Percentiles rank a stretch among this genome's conserved stretches.
Evolutionary conservation across 1,140 invertebrate species (phyloP).

Genomic region (Nasonia vitripennis): DNA sequence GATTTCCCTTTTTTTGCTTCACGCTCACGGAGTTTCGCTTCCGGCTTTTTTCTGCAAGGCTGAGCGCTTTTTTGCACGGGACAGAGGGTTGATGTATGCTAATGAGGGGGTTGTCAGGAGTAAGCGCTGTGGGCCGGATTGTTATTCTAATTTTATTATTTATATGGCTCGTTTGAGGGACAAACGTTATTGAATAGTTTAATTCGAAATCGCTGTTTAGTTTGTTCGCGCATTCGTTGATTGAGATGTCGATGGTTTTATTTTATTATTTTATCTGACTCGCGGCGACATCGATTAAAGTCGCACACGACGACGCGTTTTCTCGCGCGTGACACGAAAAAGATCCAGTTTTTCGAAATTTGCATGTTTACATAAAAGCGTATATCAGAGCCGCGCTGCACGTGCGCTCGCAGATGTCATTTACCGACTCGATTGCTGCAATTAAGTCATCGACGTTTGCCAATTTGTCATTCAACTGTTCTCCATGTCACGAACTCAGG

Average conservation of each 20-base stretch:
- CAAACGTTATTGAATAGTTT: no score
- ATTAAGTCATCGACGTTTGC: conserved; percentile 7
- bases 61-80: not conserved
- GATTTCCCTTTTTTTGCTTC: conserved; percentile 1
- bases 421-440: not conserved
- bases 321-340: not conserved
- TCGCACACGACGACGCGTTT: not conserved
- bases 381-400: not conserved
- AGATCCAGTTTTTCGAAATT: conserved; percentile 1
- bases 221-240: no score
- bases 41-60: conserved; percentile 12
- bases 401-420: not conserved
- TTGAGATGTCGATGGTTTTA: no score
- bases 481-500: not conserved
- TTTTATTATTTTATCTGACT: no score
- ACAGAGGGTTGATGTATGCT: not conserved
- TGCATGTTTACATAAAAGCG: not conserved
- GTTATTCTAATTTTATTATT: not conserved
- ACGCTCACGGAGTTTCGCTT: not conserved
- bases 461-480: conserved; percentile 11
- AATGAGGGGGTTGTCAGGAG: not conserved
- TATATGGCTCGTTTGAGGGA: no score
- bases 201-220: no score
- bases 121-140: not conserved
- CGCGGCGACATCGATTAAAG: not conserved